Evolutionary conservation across 2,888 invertebrate species (phyloP), one percentile per base, ranked within the genome.

Genomic region (Quadroppia sp.): DNA sequence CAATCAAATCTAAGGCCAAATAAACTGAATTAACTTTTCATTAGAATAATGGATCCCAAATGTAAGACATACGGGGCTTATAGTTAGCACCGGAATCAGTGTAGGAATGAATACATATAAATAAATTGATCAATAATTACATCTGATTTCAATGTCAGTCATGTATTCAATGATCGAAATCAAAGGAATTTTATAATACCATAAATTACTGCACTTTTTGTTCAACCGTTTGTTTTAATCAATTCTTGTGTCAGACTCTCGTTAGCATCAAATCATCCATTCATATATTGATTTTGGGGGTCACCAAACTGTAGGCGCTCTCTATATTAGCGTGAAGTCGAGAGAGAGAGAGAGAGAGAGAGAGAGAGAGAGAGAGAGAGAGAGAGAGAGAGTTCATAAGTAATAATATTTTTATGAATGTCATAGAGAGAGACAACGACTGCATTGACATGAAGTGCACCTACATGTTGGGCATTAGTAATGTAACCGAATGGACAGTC

Each of bases 291-390:
- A 53, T 53, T 53, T 53, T 53, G 53, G 53, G 53, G 53, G 53
- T 53, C 53, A 53, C 23, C 15, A 53, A n/a, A n/a, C n/a, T n/a
- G n/a, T n/a, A n/a, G n/a, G n/a, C 11, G 30, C 59, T 59, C 59
- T 30, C 11, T 59, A 59, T 59, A 13, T 9, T 17, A 40, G 45
- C 7, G 17, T 23, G 20, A n/a, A 53, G 23, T 28, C n/a, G 30
- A 15, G 50, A 28, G 30, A 56, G 30, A 30, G n/a, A 7, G 13
- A 45, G 69, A 25, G 69, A 45, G 69, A 40, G 42, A 67, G 67
- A n/a, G 69, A 45, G 69, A 69, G 45, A 69, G 45, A 69, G 45
- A 25, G 69, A 45, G 69, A 45, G 69, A 42, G 42, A 25, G 25
- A 69, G 17, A 15, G 45, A 69, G 45, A 45, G 69, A 42, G 67